These are phyloP conservation scores for Drosophila lacicola DNA, from an alignment of 2,888 invertebrate genomes.

Conservation along the genomic window DNA sequence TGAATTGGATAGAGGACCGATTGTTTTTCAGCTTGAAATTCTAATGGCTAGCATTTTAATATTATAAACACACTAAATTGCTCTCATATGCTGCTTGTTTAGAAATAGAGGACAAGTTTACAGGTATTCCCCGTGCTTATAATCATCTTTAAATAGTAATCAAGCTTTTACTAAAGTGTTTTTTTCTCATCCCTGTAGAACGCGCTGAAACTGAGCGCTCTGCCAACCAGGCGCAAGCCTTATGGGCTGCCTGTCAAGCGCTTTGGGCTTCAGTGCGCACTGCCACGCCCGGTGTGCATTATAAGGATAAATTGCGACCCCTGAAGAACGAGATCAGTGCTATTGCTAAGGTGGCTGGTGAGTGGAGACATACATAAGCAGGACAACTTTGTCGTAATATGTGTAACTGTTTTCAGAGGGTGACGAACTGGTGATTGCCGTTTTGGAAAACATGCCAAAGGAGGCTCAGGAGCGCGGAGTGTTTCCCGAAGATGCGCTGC, in stretches of 20 bases:
- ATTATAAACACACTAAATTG: slow-evolving; percentile 1
- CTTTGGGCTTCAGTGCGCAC: slow-evolving; percentile 91
- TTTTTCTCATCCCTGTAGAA: slow-evolving; percentile 85
- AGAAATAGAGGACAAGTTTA: slow-evolving; percentile 84
- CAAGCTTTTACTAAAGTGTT: neutral
- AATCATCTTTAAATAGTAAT: neutral
- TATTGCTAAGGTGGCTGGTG: slow-evolving; percentile 91
- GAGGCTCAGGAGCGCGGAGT: slow-evolving; percentile 93
- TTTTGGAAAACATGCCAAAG: slow-evolving; percentile 91
- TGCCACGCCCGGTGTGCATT: slow-evolving; percentile 87
- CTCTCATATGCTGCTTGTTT: slow-evolving; percentile 65
- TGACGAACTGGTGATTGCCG: slow-evolving; percentile 92
- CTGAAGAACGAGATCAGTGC: slow-evolving; percentile 90
- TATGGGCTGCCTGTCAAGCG: slow-evolving; percentile 97
- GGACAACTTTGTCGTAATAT: neutral
- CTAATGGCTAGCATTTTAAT: slow-evolving; percentile 21
- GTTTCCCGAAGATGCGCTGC: slow-evolving; percentile 93
- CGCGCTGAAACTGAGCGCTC: slow-evolving; percentile 90
- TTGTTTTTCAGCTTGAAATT: slow-evolving; percentile 2
- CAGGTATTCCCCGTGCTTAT: slow-evolving; percentile 78
- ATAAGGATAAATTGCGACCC: slow-evolving; percentile 87
- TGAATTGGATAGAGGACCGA: neutral
- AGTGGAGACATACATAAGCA: slow-evolving; percentile 55
- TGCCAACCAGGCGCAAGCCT: slow-evolving; percentile 92
- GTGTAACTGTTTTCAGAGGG: slow-evolving; percentile 86